Base-by-base conservation (phyloP, 2,797 vertebrate genomes). In the Danio jaintianensis region DNA sequence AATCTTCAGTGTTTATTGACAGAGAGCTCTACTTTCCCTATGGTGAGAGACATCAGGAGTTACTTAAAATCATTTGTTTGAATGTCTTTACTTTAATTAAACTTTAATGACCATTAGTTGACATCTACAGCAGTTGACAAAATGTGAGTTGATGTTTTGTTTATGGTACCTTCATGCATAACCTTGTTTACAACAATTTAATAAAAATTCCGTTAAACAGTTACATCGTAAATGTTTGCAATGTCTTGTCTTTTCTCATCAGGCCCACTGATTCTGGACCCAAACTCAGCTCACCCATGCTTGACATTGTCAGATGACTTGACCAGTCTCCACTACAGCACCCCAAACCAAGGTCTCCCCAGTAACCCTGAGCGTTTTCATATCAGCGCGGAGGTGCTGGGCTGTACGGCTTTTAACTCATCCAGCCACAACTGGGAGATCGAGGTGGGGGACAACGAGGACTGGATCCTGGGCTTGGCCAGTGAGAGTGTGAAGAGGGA, bases 321-420 rank as follows among this genome's bases (percentile, higher is more conserved):
- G 66, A 93, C 92, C 82, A 91, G 91, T 87, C 80, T 94, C 48
- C 87, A 85, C 42, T 93, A 94, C 83, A 87, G 81, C 22, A 86
- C 86, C 84, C 79, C 82, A 75, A 63, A 79, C 18, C 70, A 53
- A 43, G 16, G 62, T 80, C 91, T 90, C 67, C 93, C 93, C 5
- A 89, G 91, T 88, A 94, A 91, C 87, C 91, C 92, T 0, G 93
- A 94, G 86, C 93, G 93, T 75, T 94, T 95, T 86, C 91, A 90
- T 66, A 73, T 91, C 16, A 94, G 92, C 0, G 91, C 92, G 0
- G 92, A 93, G 43, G 93, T 90, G 16, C 89, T 94, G 11, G 92
- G 93, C 48, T 89, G 88, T 78, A 67, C 80, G 0, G 62, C 85
- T 0, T 84, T 93, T 1, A 80, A 87, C 20, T 90, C 91, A 58